phyloP scores from a whole-genome alignment of 2,797 vertebrate genomes.

The Spea hammondii region DNA sequence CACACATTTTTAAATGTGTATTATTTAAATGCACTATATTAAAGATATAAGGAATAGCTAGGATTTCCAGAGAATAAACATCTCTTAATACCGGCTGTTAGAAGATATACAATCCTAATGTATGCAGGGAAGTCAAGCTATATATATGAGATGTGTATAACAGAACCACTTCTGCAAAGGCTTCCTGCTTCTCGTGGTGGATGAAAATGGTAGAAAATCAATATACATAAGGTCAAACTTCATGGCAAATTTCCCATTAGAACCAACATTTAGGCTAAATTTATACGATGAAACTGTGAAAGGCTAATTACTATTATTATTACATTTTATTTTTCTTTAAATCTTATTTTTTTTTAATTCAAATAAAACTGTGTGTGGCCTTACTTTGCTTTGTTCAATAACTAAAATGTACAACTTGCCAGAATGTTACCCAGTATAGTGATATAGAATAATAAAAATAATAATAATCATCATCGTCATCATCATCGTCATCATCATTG shows the following conservation, averaged over 20 bases:
- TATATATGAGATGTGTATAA: conserved; percentile 12
- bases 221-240: conserved; percentile 9
- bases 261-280: neutral
- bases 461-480: no score
- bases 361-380: no score
- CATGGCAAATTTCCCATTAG: neutral
- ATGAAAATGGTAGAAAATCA: conserved; percentile 18
- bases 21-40: no score
- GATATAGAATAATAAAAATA: no score
- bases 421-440: no score
- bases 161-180: conserved; percentile 20
- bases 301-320: neutral
- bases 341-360: neutral
- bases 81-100: conserved; percentile 4
- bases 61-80: conserved; percentile 8
- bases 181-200: conserved; percentile 8
- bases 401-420: no score
- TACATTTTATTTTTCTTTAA: neutral
- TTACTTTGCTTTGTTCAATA: no score
- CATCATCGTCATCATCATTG: no score
- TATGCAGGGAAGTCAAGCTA: neutral
- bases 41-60: neutral
- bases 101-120: conserved; percentile 6
- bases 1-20: no score
- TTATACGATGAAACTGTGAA: no score